A percentile compares a stretch with the other conserved stretches of the same genome.
phyloP scores from a whole-genome alignment of 2,113 vertebrate genomes.

The Tetrao urogallus region DNA sequence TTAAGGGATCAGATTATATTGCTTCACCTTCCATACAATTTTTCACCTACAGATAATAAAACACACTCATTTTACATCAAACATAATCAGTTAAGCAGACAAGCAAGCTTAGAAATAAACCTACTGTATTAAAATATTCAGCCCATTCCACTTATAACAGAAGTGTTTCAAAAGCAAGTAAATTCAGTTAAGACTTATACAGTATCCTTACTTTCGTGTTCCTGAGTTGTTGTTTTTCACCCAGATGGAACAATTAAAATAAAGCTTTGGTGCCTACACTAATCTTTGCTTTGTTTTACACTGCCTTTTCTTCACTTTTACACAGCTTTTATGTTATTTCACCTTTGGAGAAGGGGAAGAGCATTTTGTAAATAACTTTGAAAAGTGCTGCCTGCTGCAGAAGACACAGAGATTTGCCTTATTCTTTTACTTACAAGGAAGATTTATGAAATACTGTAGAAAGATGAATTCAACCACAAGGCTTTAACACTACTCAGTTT shows the following conservation, averaged over 20 bases:
- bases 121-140: not conserved
- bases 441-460: constrained; percentile 38
- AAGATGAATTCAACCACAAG: not conserved
- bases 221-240: not conserved
- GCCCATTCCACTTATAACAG: not conserved
- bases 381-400: not conserved
- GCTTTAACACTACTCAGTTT: constrained; percentile 8
- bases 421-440: constrained; percentile 55
- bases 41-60: constrained; percentile 46
- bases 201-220: not conserved
- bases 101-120: constrained; percentile 27
- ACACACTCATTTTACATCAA: not conserved
- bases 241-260: not conserved
- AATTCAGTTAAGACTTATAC: constrained; percentile 18
- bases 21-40: constrained; percentile 5
- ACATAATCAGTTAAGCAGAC: constrained; percentile 2
- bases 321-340: constrained; percentile 7
- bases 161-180: not conserved
- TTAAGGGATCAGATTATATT: constrained; percentile 6
- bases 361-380: constrained; percentile 37
- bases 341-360: not conserved
- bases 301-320: constrained; percentile 13
- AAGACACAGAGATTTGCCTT: constrained; percentile 35
- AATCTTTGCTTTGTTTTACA: constrained; percentile 36
- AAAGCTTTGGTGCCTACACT: constrained; percentile 22